phyloP scores from a whole-genome alignment of 2,888 invertebrate genomes.

The Dicyrtomina minuta region DNA sequence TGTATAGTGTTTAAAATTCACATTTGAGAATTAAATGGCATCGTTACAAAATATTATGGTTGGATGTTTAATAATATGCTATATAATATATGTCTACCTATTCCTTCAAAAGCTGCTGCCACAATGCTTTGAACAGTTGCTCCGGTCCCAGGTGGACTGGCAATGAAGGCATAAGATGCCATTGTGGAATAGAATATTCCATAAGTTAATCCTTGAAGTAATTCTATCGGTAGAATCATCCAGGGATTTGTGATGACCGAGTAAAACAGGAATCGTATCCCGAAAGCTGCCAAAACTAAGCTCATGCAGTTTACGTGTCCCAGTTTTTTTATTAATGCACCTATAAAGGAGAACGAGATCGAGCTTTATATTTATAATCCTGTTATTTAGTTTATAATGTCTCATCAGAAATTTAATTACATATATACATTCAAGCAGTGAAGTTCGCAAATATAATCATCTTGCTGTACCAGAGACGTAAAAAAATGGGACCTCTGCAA shows the following conservation, averaged over 20 bases:
- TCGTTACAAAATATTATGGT: background rate
- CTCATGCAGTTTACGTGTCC: slow-evolving; percentile 83
- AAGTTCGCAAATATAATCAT: too few species aligned
- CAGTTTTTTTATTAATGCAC: slow-evolving; percentile 72
- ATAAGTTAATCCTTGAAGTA: slow-evolving; percentile 83
- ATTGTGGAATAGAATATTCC: slow-evolving; percentile 85
- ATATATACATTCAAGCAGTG: too few species aligned
- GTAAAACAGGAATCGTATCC: slow-evolving; percentile 77
- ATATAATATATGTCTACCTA: slow-evolving; percentile 60
- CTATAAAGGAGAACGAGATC: background rate
- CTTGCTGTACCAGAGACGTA: slow-evolving; percentile 68
- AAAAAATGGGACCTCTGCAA: slow-evolving; percentile 83
- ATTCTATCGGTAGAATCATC: slow-evolving; percentile 80
- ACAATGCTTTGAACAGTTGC: slow-evolving; percentile 88
- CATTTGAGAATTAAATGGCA: background rate
- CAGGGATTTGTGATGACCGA: slow-evolving; percentile 77
- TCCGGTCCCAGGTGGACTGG: slow-evolving; percentile 80
- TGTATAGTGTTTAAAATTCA: slow-evolving; percentile 50
- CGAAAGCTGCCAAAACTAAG: slow-evolving; percentile 75
- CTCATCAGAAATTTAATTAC: too few species aligned
- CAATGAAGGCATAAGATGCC: slow-evolving; percentile 82
- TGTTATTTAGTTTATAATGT: too few species aligned
- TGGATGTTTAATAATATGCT: background rate
- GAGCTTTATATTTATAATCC: too few species aligned
- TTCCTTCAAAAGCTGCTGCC: slow-evolving; percentile 84